Base-by-base conservation (phyloP, 2,113 vertebrate species). In the Channa argus region DNA sequence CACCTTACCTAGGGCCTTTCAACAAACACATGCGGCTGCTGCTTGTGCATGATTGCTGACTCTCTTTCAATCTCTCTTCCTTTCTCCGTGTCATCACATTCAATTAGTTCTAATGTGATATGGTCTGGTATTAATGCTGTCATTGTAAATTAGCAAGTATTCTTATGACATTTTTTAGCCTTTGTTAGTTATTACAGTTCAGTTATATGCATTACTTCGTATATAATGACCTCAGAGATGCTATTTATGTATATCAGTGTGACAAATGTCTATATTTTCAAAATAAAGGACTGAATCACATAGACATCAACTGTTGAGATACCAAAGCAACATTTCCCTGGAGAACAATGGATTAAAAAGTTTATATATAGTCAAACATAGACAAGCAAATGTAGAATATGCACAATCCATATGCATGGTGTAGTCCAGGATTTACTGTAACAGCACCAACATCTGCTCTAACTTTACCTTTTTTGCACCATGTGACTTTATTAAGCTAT, bases 1-100 rank as follows among this genome's bases (percentile, higher is more conserved):
- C 86, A 67, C 5, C 50, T 94, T 92, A 87, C 91, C 4, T 9
- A 33, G 63, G 53, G 49, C 73, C 52, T 71, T 61, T 74, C 41
- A 44, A 15, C 53, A 11, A 47, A 11, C 24, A 45, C 47, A 36
- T 44, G 12, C 24, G 24, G 24, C 65, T 39, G 9, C 56, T 59
- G 45, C 41, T 56, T 34, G 66, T 43, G 33, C 58, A 6, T 5
- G 10, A n/a, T 54, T 24, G 6, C 13, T 49, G 36, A 43, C 66
- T 83, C 56, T 67, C 59, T 71, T 77, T 86, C 62, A 77, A 80
- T 84, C 83, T 86, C 73, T 50, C 63, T 47, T 45, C 46, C 69
- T 33, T 54, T 9, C 13, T 3, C 10, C 64, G 24, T 39, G 14
- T 59, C 60, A 41, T 59, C 59, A 54, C 13, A 56, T 10, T 3